phyloP scores from a whole-genome alignment of 2,888 invertebrate genomes.

The Drosophila ezoana region DNA sequence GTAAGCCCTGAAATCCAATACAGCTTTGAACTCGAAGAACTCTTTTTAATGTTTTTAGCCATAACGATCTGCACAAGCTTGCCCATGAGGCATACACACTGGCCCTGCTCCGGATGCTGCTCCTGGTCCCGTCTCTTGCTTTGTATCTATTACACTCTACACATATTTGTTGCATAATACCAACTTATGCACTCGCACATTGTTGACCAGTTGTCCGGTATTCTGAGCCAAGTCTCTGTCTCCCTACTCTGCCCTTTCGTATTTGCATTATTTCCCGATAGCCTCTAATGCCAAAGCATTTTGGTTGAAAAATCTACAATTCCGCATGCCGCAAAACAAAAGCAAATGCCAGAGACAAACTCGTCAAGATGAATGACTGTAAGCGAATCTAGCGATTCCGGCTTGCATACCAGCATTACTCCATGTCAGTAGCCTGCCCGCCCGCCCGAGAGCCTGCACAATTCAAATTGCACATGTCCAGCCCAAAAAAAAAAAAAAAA shows the following conservation, averaged over 20 bases:
- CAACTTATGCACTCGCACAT: slow-evolving; percentile 70
- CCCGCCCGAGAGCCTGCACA: slow-evolving; percentile 46
- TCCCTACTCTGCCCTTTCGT: slow-evolving; percentile 2
- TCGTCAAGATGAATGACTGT: slow-evolving; percentile 62
- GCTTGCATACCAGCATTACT: slow-evolving; percentile 72
- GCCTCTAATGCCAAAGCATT: slow-evolving; percentile 70
- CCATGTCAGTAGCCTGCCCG: slow-evolving; percentile 65
- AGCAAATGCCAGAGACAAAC: slow-evolving; percentile 53
- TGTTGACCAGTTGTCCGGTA: slow-evolving; percentile 69
- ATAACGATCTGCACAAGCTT: slow-evolving; percentile 41
- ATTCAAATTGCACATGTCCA: slow-evolving; percentile 71
- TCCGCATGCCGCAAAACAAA: slow-evolving; percentile 73
- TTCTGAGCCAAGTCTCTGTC: slow-evolving; percentile 18
- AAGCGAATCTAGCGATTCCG: slow-evolving; percentile 55
- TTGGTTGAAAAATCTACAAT: slow-evolving; percentile 70
- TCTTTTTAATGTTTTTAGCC: slow-evolving; percentile 32
- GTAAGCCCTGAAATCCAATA: slow-evolving; percentile 28
- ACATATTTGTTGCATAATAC: slow-evolving; percentile 75
- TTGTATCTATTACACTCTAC: slow-evolving; percentile 37
- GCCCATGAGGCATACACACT: background rate
- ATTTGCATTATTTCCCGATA: slow-evolving; percentile 59
- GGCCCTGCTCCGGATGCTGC: background rate
- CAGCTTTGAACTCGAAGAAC: slow-evolving; percentile 14
- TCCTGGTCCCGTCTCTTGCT: background rate
- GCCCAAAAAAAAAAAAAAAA: slow-evolving; percentile 11